Base-by-base conservation (phyloP, 2,113 vertebrate genomes). In the Nerophis lumbriciformis region DNA sequence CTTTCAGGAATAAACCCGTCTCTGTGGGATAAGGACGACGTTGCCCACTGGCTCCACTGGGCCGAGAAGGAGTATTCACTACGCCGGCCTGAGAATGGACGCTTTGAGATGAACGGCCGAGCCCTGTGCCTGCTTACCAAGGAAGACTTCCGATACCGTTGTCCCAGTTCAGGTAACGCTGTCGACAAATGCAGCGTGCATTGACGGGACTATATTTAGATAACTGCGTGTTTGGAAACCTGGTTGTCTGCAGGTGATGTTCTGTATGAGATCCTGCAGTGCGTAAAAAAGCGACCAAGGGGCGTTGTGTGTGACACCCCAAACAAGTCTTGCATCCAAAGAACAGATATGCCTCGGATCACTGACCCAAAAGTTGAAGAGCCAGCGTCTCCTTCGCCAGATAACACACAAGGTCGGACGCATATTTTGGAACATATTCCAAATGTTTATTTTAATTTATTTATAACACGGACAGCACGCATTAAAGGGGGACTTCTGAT, bases 111-210 rank as follows among this genome's bases (percentile, higher is more conserved):
- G 96, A 96, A 96, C 0, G 94, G 95, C 51, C 92, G 91, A 65
- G 95, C 94, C 4, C 66, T 97, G 35, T 97, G 95, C 64, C 90
- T 95, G 66, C 93, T 98, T 80, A 96, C 95, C 68, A 98, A 98
- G 76, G 93, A 94, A 0, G 95, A 98, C 83, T 98, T 97, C 86
- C 90, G 93, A 63, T 71, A 87, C 35, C 90, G 95, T 39, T 93
- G 93, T n/a, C 94, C 94, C 0, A 89, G 87, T 77, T 95, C 95
- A 90, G 95, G 94, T 98, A 35, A 58, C 13, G 9, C 48, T 48
- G 0, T 19, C 6, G 11, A 21, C 0, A 62, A 37, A 48, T 3
- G 19, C 0, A 8, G 4, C 15, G 1, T 8, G 3, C 48, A 36
- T 2, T n/a, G 21, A 48, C 4, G 9, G 9, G 19, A n/a, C 15